Percentiles rank a stretch among this genome's conserved stretches.
phyloP scores from a whole-genome alignment of 2,888 invertebrate genomes.

The Azorinus chamasolen region DNA sequence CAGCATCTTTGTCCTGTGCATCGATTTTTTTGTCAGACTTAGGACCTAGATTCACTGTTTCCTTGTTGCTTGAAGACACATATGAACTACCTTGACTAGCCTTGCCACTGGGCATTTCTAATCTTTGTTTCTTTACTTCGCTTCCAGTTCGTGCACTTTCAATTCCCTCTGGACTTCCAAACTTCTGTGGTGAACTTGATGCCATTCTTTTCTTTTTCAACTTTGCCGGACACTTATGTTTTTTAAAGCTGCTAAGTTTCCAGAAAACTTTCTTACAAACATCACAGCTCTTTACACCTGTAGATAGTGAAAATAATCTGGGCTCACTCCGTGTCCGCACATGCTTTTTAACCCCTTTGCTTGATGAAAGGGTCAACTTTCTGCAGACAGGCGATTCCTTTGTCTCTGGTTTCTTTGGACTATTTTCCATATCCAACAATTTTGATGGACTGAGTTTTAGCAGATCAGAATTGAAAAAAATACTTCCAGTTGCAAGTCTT shows the following conservation, averaged over 20 bases:
- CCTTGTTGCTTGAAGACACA: too few relatives aligned
- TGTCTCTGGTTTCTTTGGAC: background rate
- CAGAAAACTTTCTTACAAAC: constrained; percentile 67
- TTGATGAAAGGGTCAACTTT: constrained; percentile 1
- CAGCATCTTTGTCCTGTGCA: too few relatives aligned
- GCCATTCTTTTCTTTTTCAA: constrained; percentile 8
- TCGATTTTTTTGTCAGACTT: too few relatives aligned
- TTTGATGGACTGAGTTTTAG: constrained; percentile 44
- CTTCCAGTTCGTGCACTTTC: background rate
- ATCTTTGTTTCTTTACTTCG: too few relatives aligned
- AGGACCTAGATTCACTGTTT: too few relatives aligned
- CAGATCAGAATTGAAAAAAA: constrained; percentile 51
- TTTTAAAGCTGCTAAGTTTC: constrained; percentile 31
- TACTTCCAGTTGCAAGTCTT: constrained; percentile 58
- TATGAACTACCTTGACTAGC: too few relatives aligned
- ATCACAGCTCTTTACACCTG: constrained; percentile 53
- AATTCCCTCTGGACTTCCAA: background rate
- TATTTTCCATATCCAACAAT: constrained; percentile 24
- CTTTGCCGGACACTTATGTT: constrained; percentile 6
- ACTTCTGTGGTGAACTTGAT: background rate
- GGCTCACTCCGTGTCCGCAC: constrained; percentile 1
- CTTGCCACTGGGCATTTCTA: too few relatives aligned
- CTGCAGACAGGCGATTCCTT: background rate
- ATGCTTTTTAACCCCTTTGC: background rate
- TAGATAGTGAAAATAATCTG: constrained; percentile 31